These are phyloP conservation scores for Drosophila nigritarsus DNA, from an alignment of 2,888 invertebrate species.

Conservation along the genomic window DNA sequence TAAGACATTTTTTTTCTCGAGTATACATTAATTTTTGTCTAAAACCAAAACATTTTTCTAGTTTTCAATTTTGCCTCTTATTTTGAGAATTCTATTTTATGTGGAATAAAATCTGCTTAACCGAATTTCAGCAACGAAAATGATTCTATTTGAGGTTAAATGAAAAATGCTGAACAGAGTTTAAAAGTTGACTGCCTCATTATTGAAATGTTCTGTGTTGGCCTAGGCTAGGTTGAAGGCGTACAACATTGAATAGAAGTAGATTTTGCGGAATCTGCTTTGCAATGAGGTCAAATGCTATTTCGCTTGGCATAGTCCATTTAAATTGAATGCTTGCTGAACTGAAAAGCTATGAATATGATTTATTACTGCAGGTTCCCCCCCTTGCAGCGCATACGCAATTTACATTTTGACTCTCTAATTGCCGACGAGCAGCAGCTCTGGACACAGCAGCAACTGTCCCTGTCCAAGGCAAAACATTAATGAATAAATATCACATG, in stretches of 20 bases:
- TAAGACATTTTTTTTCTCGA: rapidly evolving
- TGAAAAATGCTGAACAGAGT: not conserved
- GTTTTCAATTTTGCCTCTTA: too few species aligned
- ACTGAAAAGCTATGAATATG: slow-evolving; percentile 65
- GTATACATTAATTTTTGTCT: not conserved
- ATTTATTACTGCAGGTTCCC: slow-evolving; percentile 48
- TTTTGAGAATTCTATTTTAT: not conserved
- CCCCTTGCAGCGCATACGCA: not conserved
- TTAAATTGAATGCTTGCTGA: slow-evolving; percentile 45
- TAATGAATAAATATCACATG: slow-evolving; percentile 71
- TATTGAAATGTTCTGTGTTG: not conserved
- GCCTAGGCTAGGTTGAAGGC: not conserved
- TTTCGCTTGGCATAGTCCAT: slow-evolving; percentile 14
- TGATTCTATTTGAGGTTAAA: not conserved
- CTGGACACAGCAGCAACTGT: slow-evolving; percentile 6
- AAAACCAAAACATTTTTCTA: not conserved
- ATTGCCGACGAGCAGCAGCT: slow-evolving; percentile 30
- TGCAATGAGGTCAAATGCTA: slow-evolving; percentile 21
- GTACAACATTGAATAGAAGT: not conserved
- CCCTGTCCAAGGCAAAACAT: slow-evolving; percentile 28
- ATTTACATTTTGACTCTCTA: slow-evolving; percentile 73
- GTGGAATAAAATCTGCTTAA: too few species aligned
- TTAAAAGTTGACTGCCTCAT: not conserved
- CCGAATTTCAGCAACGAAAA: not conserved
- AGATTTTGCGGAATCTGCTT: not conserved